Evolutionary conservation across 2,113 vertebrate genomes (phyloP), one percentile per base, ranked within the genome.

Genomic region (Dromaius novaehollandiae): DNA sequence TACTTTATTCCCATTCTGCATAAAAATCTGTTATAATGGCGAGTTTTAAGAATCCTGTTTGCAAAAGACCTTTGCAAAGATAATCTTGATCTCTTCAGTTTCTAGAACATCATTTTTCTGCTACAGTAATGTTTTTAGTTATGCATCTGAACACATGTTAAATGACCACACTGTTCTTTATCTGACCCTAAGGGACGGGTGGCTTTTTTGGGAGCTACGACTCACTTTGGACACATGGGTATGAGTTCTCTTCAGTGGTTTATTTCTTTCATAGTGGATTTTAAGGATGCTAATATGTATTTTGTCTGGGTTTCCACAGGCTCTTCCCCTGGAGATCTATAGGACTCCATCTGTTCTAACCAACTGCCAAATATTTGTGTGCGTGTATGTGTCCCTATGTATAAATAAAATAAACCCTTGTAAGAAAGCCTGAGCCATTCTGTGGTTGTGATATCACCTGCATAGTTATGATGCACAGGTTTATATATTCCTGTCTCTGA

Each of bases 341-440:
- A 93, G 68, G 86, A 88, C 22, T 88, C 79, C 88, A 91, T 96
- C 96, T 97, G 95, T 70, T 94, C 58, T 34, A 93, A 86, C 85
- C 93, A 96, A 44, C 58, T 96, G 95, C 71, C 89, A 94, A 93
- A 66, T 80, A 85, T 40, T 94, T 65, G 26, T 25, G 79, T 82
- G 4, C 58, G 34, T 46, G 22, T 70, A 12, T 34, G 53, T 38
- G 22, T 18, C 58, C 38, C 36, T 74, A 12, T 71, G 34, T 71
- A 87, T 75, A 82, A 91, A 48, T 50, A 80, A 74, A 88, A 85
- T 60, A 69, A 40, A 40, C 17, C 66, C 40, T 51, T 30, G 25
- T 60, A 88, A 84, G 53, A 86, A 91, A 92, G 16, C 6, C 20
- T 34, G n/a, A 82, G 73, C 21, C 66, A 75, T 55, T 64, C 34